Evolutionary conservation across 2,113 vertebrate species (phyloP).

Genomic region (Telmatochromis bifrenatus): DNA sequence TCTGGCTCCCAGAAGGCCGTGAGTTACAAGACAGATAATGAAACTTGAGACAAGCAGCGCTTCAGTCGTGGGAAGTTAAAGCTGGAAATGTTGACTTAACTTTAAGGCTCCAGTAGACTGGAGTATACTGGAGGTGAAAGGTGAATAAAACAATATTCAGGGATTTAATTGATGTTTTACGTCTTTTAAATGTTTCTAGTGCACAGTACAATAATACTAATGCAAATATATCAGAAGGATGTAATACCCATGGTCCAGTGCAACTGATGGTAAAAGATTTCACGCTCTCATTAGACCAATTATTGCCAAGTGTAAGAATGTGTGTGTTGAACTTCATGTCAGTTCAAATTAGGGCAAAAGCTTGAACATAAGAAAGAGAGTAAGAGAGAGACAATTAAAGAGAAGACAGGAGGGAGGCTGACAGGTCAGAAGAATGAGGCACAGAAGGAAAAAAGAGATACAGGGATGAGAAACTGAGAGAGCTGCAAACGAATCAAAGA

Average conservation of each 20-base stretch:
- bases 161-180: neutral
- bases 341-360: neutral
- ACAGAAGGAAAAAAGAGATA: neutral
- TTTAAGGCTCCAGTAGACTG: neutral
- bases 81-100: neutral
- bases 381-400: neutral
- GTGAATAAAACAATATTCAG: neutral
- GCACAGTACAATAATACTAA: neutral
- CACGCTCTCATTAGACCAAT: neutral
- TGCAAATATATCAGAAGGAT: neutral
- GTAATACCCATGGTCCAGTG: neutral
- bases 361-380: neutral
- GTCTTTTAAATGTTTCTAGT: neutral
- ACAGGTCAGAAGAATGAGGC: neutral
- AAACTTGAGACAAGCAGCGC: neutral
- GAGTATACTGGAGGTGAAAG: neutral
- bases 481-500: neutral
- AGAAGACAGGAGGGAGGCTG: neutral
- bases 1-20: neutral
- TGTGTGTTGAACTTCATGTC: neutral
- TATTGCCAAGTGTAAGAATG: neutral
- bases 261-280: neutral
- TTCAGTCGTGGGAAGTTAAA: neutral
- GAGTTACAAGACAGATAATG: neutral
- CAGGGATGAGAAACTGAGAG: neutral